Evolutionary conservation across 2,113 vertebrate genomes (phyloP).

Genomic region (Ploceus nigricollis): DNA sequence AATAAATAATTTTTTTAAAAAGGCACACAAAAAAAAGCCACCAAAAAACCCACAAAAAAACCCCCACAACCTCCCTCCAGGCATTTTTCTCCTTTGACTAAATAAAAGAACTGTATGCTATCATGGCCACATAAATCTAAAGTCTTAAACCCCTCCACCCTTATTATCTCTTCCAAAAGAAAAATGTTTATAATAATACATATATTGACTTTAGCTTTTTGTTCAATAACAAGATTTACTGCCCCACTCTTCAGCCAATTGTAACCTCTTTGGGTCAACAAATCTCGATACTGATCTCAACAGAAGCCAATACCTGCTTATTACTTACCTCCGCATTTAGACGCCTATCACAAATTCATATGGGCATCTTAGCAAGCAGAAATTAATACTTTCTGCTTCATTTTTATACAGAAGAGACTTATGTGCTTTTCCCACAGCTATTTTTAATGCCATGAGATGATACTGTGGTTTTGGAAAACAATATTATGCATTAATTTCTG

Average conservation of each 20-base stretch:
- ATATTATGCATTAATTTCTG: not conserved
- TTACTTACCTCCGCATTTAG: conserved; percentile 74
- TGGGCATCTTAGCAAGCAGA: conserved; percentile 43
- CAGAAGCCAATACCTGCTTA: conserved; percentile 75
- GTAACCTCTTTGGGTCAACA: conserved; percentile 80
- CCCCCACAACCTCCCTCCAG: not conserved
- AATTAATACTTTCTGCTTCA: conserved; percentile 24
- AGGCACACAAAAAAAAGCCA: not conserved
- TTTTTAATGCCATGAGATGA: not conserved
- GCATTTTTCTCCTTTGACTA: not conserved
- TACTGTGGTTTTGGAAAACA: not conserved
- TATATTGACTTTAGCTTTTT: conserved; percentile 74
- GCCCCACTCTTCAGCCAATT: conserved; percentile 73
- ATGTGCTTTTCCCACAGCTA: not conserved
- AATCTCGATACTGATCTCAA: conserved; percentile 73
- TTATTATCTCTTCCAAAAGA: conserved; percentile 68
- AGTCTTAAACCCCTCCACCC: conserved; percentile 60
- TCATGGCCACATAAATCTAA: conserved; percentile 9
- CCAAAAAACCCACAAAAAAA: not conserved
- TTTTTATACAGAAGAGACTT: conserved; percentile 12
- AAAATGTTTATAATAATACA: conserved; percentile 79
- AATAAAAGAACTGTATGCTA: not conserved
- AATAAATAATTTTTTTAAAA: not conserved
- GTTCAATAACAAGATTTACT: conserved; percentile 81
- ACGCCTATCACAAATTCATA: conserved; percentile 63